Percentiles rank a stretch among this genome's conserved stretches.
Conservation (phyloP, 2,113 vertebrate genomes). For the Lophius piscatorius region DNA sequence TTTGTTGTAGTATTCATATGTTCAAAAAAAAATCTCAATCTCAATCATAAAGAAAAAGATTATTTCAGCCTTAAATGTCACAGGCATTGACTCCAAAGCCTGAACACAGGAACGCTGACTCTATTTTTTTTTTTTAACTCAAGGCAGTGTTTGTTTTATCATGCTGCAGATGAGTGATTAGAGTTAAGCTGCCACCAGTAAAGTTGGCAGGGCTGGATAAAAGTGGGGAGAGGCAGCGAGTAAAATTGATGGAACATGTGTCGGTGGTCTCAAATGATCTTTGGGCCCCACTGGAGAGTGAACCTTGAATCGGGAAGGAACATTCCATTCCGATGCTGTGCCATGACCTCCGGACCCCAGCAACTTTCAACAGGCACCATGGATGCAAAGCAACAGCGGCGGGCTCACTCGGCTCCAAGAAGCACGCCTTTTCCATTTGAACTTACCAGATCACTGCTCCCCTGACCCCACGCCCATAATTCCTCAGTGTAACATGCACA, state of each 20-base stretch:
- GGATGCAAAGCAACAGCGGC: constrained; percentile 48
- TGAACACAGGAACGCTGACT: background rate
- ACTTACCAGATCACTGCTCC: constrained; percentile 53
- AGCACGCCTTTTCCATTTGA: constrained; percentile 58
- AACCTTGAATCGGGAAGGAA: constrained; percentile 75
- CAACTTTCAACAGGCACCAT: constrained; percentile 58
- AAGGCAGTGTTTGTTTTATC: constrained; percentile 3
- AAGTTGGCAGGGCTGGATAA: constrained; percentile 30
- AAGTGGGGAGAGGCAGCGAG: constrained; percentile 31
- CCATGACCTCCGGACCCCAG: constrained; percentile 60
- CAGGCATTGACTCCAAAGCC: background rate
- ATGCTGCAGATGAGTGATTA: background rate
- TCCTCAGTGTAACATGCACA: constrained; percentile 48
- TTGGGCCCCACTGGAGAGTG: constrained; percentile 63
- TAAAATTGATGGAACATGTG: constrained; percentile 60
- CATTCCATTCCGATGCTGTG: constrained; percentile 72
- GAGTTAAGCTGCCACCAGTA: background rate
- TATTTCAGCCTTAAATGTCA: background rate
- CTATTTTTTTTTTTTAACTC: background rate
- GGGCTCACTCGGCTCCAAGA: constrained; percentile 48
- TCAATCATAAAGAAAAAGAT: background rate
- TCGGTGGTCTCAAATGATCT: constrained; percentile 67
- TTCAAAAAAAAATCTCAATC: no score
- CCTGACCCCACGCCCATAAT: constrained; percentile 58
- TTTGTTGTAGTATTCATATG: no score